Percentiles rank a stretch among this genome's conserved stretches.
These are phyloP conservation scores for Lordiphosa stackelbergi DNA, from an alignment of 1,140 invertebrate species.

Conservation along the genomic window DNA sequence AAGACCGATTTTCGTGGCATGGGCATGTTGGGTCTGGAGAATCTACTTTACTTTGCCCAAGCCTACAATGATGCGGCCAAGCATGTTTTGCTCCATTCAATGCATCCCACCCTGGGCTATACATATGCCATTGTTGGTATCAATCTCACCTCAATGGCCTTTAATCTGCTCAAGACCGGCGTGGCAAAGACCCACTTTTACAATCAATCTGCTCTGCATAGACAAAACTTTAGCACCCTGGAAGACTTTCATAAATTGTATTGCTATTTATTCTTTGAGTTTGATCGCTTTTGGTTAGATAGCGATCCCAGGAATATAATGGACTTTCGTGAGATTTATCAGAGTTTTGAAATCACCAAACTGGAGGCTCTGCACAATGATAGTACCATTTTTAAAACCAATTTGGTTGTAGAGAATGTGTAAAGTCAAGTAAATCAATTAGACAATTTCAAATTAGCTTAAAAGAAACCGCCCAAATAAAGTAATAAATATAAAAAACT, in stretches of 20 bases:
- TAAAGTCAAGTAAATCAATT: slow-evolving; percentile 22
- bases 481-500: not conserved
- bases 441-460: not conserved
- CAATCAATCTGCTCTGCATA: slow-evolving; percentile 82
- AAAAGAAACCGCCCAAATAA: not conserved
- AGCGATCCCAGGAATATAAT: slow-evolving; percentile 95
- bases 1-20: slow-evolving; percentile 98
- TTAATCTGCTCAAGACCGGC: slow-evolving; percentile 87
- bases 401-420: slow-evolving; percentile 68
- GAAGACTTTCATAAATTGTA: slow-evolving; percentile 95
- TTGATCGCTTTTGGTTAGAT: slow-evolving; percentile 94
- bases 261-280: slow-evolving; percentile 95
- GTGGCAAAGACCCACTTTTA: slow-evolving; percentile 94
- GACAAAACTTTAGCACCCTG: slow-evolving; percentile 81
- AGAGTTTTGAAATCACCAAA: slow-evolving; percentile 85
- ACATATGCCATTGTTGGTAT: slow-evolving; percentile 95
- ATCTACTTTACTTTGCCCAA: slow-evolving; percentile 92
- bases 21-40: slow-evolving; percentile 96
- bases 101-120: slow-evolving; percentile 92
- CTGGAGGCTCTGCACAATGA: slow-evolving; percentile 65
- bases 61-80: slow-evolving; percentile 88
- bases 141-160: slow-evolving; percentile 94
- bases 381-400: slow-evolving; percentile 66
- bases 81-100: slow-evolving; percentile 91
- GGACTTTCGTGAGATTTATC: slow-evolving; percentile 93